Evolutionary conservation across 2,888 invertebrate species (phyloP).

Genomic region (Shargacucullia verbasci): DNA sequence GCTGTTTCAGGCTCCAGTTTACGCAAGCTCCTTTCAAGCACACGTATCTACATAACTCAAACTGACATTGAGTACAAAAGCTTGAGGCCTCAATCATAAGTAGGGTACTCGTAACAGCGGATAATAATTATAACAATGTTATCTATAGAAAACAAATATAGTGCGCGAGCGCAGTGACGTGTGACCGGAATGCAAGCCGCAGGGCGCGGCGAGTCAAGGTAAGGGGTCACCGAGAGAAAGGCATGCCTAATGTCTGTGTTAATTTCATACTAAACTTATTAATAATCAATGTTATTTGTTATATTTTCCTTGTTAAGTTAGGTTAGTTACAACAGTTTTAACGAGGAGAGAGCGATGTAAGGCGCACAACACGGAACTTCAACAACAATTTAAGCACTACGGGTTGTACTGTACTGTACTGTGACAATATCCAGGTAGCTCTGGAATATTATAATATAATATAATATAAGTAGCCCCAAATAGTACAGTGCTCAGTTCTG

Average conservation of each 20-base stretch:
- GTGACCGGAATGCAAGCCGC: slow-evolving; percentile 76
- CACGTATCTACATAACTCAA: slow-evolving; percentile 7
- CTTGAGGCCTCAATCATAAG: slow-evolving; percentile 46
- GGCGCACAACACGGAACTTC: too few relatives aligned
- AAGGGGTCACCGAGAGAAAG: slow-evolving; percentile 85
- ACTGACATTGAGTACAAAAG: slow-evolving; percentile 8
- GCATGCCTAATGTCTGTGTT: slow-evolving; percentile 78
- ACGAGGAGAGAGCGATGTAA: not conserved
- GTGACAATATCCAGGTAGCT: too few relatives aligned
- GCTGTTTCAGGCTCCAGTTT: too few relatives aligned
- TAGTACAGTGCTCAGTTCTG: too few relatives aligned
- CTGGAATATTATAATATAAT: too few relatives aligned
- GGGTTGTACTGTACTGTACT: too few relatives aligned
- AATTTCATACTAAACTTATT: slow-evolving; percentile 69
- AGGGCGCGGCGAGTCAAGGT: slow-evolving; percentile 87
- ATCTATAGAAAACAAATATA: slow-evolving; percentile 60
- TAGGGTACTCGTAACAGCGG: slow-evolving; percentile 49
- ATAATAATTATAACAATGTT: slow-evolving; percentile 63
- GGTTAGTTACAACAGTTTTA: not conserved
- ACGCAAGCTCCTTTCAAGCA: slow-evolving; percentile 5
- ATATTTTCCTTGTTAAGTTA: slow-evolving; percentile 1
- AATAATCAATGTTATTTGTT: slow-evolving; percentile 14
- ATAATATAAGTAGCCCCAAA: too few relatives aligned
- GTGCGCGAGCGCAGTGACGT: slow-evolving; percentile 72
- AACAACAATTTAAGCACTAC: too few relatives aligned